A percentile compares a stretch with the other conserved stretches of the same genome.
These are phyloP conservation scores for Caenorhabditis sp. DNA, from an alignment of 2,888 invertebrate species.

Conservation along the genomic window DNA sequence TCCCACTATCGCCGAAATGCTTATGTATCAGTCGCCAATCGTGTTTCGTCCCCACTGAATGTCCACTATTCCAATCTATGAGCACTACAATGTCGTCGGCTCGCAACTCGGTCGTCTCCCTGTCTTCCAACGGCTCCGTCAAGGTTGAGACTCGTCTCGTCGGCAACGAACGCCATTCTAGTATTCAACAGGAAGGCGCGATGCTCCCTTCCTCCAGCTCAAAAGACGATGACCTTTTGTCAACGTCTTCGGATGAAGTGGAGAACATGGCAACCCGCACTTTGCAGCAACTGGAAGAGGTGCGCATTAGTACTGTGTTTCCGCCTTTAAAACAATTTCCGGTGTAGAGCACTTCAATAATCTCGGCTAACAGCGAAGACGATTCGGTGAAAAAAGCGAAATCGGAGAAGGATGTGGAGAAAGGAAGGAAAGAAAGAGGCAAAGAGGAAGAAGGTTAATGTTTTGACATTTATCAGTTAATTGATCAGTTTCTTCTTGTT, in stretches of 20 bases:
- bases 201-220: slow-evolving; percentile 71
- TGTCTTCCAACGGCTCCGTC: slow-evolving; percentile 65
- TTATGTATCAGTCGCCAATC: slow-evolving; percentile 50
- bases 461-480: slow-evolving; percentile 17
- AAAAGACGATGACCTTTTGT: slow-evolving; percentile 72
- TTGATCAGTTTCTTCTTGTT: slow-evolving; percentile 1
- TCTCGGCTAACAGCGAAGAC: slow-evolving; percentile 52
- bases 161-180: slow-evolving; percentile 36
- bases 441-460: slow-evolving; percentile 39
- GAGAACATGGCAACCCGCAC: slow-evolving; percentile 73
- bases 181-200: slow-evolving; percentile 68
- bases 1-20: slow-evolving; percentile 49
- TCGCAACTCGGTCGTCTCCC: slow-evolving; percentile 71
- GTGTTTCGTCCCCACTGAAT: slow-evolving; percentile 28
- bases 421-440: slow-evolving; percentile 26
- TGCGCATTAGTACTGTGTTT: slow-evolving; percentile 22
- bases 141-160: slow-evolving; percentile 66
- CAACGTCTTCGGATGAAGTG: slow-evolving; percentile 72
- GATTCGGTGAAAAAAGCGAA: slow-evolving; percentile 51
- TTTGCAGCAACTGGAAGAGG: slow-evolving; percentile 70
- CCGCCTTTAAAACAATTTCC: slow-evolving; percentile 12
- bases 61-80: slow-evolving; percentile 44
- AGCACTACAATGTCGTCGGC: slow-evolving; percentile 60
- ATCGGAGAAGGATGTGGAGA: slow-evolving; percentile 52
- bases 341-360: slow-evolving; percentile 50